These are phyloP conservation scores for Drosophila quinaria DNA, from an alignment of 2,888 invertebrate species.

Conservation along the genomic window DNA sequence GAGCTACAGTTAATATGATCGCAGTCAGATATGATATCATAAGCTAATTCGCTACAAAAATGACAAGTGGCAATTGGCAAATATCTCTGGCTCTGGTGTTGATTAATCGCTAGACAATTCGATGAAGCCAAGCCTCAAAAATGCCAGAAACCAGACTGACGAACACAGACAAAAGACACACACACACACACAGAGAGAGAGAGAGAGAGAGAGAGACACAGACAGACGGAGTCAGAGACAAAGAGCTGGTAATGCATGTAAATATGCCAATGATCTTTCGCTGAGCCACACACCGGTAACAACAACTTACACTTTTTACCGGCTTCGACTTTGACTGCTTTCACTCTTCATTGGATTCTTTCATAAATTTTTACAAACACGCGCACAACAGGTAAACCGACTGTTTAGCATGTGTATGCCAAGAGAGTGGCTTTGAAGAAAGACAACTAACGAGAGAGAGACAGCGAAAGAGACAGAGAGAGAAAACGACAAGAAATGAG, in stretches of 20 bases:
- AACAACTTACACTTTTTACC: conserved; percentile 72
- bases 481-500: background rate
- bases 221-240: conserved; percentile 2
- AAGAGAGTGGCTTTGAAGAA: conserved; percentile 6
- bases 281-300: conserved; percentile 35
- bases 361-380: conserved; percentile 38
- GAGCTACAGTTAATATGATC: background rate
- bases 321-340: conserved; percentile 66
- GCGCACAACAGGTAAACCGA: conserved; percentile 16
- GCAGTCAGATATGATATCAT: conserved; percentile 9
- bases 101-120: conserved; percentile 31
- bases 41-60: conserved; percentile 6
- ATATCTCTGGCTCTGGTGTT: conserved; percentile 15
- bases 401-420: conserved; percentile 19
- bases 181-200: conserved; percentile 10
- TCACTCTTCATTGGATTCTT: conserved; percentile 77
- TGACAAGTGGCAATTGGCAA: conserved; percentile 10
- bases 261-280: conserved; percentile 71
- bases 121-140: conserved; percentile 37
- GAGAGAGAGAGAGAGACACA: too few relatives aligned
- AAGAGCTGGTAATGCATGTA: conserved; percentile 44
- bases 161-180: conserved; percentile 11
- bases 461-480: background rate
- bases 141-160: conserved; percentile 24
- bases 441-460: conserved; percentile 1